Percentiles rank a stretch among this genome's conserved stretches.
Evolutionary conservation across 1,140 invertebrate genomes (phyloP).

Genomic region (Eumeta japonica): DNA sequence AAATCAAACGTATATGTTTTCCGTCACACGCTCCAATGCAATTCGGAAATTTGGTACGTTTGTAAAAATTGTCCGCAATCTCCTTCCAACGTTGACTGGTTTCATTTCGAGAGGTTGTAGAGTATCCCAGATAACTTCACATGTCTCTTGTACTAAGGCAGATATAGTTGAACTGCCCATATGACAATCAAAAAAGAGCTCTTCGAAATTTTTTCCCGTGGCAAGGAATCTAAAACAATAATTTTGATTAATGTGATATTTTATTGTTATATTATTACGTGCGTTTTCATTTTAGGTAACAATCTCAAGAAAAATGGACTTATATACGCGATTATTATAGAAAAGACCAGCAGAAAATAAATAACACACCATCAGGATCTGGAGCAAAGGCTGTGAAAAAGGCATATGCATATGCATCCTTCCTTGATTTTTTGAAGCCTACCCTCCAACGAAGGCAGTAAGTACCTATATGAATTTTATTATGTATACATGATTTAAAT

Average conservation of each 20-base stretch:
- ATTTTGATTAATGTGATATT: constrained; percentile 4
- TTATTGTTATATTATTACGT: constrained; percentile 7
- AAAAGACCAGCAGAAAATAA: constrained; percentile 7
- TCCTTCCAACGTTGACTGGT: constrained; percentile 13
- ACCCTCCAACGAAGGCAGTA: constrained; percentile 6
- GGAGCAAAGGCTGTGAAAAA: constrained; percentile 7
- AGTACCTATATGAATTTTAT: no score
- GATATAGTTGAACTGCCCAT: constrained; percentile 10
- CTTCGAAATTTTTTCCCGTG: constrained; percentile 7
- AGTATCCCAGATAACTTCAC: constrained; percentile 10
- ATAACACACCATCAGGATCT: constrained; percentile 6
- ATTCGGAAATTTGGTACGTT: constrained; percentile 47
- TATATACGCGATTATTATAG: constrained; percentile 7
- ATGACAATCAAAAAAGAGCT: constrained; percentile 7
- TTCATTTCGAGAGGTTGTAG: constrained; percentile 13
- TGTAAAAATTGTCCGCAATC: constrained; percentile 15
- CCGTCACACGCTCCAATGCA: constrained; percentile 49
- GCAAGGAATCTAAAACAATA: constrained; percentile 6
- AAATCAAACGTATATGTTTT: constrained; percentile 42
- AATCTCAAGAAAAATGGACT: constrained; percentile 7
- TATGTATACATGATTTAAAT: no score
- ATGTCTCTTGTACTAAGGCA: constrained; percentile 12
- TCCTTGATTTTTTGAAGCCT: no score
- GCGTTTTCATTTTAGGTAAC: constrained; percentile 4
- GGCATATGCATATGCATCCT: constrained; percentile 4